These are phyloP conservation scores for Eupsittula cactorum DNA, from an alignment of 2,113 vertebrate species.

Conservation along the genomic window DNA sequence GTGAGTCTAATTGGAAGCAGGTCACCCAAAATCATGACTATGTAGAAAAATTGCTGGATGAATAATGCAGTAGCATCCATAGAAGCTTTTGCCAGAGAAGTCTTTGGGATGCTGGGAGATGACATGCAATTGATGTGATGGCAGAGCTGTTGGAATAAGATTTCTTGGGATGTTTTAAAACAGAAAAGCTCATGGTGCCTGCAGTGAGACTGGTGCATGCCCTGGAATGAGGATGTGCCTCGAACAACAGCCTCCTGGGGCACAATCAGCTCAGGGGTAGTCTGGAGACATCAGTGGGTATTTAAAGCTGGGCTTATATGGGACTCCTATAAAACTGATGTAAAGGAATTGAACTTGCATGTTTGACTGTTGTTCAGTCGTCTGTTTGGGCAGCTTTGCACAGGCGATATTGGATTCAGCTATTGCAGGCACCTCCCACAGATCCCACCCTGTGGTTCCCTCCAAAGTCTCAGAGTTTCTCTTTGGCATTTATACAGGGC, in stretches of 20 bases:
- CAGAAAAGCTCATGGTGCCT: fast-evolving
- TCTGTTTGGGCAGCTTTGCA: neutral
- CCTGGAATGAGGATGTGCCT: neutral
- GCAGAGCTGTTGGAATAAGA: neutral
- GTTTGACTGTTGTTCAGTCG: neutral
- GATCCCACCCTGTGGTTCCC: fast-evolving
- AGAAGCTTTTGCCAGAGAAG: neutral
- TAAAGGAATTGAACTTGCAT: fast-evolving
- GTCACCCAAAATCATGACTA: neutral
- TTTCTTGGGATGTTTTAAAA: neutral
- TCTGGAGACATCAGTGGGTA: neutral
- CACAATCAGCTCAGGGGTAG: fast-evolving
- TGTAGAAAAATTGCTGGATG: neutral
- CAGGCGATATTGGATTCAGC: fast-evolving
- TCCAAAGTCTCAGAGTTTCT: neutral
- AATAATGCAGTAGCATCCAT: neutral
- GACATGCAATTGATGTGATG: neutral
- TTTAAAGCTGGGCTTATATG: neutral
- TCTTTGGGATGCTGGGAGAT: neutral
- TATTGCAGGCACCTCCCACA: too few species aligned
- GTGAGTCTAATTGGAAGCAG: neutral
- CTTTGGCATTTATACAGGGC: neutral
- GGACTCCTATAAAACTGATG: neutral
- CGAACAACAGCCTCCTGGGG: fast-evolving
- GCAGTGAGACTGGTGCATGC: neutral